Conservation (phyloP, 2,113 vertebrate genomes). For the Blennius ocellaris region DNA sequence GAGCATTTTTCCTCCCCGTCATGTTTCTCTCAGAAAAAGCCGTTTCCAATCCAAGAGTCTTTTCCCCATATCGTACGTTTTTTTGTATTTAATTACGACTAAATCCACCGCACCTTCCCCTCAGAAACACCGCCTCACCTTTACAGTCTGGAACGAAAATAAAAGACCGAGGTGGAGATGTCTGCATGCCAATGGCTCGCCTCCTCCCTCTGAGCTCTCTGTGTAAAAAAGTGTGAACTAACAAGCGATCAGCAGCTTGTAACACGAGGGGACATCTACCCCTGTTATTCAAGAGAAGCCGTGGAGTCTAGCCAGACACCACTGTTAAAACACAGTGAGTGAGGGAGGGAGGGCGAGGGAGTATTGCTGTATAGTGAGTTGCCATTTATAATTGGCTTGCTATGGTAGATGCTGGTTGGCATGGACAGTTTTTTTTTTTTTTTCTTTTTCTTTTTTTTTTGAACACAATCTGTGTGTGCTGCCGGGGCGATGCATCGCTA, state of each 20-base stretch:
- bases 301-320: conserved; percentile 76
- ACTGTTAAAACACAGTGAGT: conserved; percentile 68
- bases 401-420: conserved; percentile 76
- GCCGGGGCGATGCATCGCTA: conserved; percentile 80
- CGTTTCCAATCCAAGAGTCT: too few relatives aligned
- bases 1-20: too few relatives aligned
- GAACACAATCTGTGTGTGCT: conserved; percentile 83
- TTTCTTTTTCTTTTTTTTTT: conserved; percentile 64
- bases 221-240: conserved; percentile 63
- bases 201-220: conserved; percentile 28
- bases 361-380: conserved; percentile 78
- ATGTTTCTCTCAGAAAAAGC: too few relatives aligned
- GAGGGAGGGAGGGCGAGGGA: conserved; percentile 50
- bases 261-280: conserved; percentile 78
- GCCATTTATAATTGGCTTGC: conserved; percentile 82
- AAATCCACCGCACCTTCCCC: neutral
- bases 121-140: neutral
- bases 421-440: conserved; percentile 63
- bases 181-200: conserved; percentile 11
- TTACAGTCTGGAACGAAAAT: neutral
- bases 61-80: too few relatives aligned
- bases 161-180: conserved; percentile 34
- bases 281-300: conserved; percentile 78
- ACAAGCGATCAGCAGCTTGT: conserved; percentile 72
- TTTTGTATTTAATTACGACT: too few relatives aligned